Evolutionary conservation across 23 tunicate genomes (phyloP), one percentile per base, ranked within the genome.

Genomic region (Pegea sp.): DNA sequence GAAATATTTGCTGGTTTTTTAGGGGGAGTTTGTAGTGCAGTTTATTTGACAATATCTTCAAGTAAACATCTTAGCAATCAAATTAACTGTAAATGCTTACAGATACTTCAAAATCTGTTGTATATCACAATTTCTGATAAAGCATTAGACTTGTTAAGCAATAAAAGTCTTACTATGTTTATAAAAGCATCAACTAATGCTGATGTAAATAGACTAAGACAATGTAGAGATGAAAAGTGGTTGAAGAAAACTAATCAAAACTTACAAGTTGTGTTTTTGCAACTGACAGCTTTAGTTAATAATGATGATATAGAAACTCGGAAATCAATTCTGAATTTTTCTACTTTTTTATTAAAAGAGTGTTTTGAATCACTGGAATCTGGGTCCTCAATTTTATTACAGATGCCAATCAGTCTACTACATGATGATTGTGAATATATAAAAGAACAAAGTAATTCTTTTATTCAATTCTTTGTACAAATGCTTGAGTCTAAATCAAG

Each of bases 1-100:
- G 48, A 77, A 42, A 58, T 65, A n/a, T 42, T 77, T 32, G 61
- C 71, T 16, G 57, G 77, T 49, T 68, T 77, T 63, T 25, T 77
- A 24, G 76, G 76, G 16, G 90, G 90, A 21, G 59, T 77, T 20
- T 31, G 59, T 1, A 50, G 59, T 4, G 29, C 50, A 24, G 49
- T 77, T 24, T 24, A 52, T 3, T 63, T 63, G 38, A 66, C 69
- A 3, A 63, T 69, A 24, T 50, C 65, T 5, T 48, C 62, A 20
- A 64, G 69, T 69, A 30, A 28, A 32, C 33, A 30, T 0, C 64
- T 52, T 28, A 71, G 76, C 2, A 70, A 69, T 0, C 46, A 51
- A 20, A 61, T 77, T 8, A 69, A 63, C 51, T 77, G 69, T 20
- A 34, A 11, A 26, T 56, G 67, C 5, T 20, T 77, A 26, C 61